Evolutionary conservation across 1,140 invertebrate species (phyloP).

Genomic region (Pogonus chalceus): DNA sequence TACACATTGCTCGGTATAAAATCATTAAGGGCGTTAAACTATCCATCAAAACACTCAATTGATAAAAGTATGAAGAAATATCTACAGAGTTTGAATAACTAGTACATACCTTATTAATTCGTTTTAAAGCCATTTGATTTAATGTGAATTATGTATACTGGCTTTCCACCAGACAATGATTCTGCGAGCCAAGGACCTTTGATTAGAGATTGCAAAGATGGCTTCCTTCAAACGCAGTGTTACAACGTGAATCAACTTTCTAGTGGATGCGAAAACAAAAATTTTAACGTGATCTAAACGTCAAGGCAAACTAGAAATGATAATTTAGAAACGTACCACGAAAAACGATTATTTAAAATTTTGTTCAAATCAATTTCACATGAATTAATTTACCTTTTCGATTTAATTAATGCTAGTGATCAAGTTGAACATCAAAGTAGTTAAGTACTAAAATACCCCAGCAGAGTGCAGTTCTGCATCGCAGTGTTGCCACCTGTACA

Average conservation of each 20-base stretch:
- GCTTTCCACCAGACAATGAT: slow-evolving; percentile 52
- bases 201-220: slow-evolving; percentile 56
- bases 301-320: not conserved
- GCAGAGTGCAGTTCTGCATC: too few relatives aligned
- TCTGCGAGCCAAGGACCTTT: slow-evolving; percentile 53
- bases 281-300: slow-evolving; percentile 2
- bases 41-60: slow-evolving; percentile 14
- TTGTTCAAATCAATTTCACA: not conserved
- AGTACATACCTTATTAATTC: slow-evolving; percentile 87
- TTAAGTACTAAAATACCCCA: not conserved
- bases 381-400: not conserved
- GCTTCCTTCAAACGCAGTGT: slow-evolving; percentile 50
- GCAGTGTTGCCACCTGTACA: not conserved
- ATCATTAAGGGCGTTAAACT: slow-evolving; percentile 42
- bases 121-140: slow-evolving; percentile 84
- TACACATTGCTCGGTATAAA: slow-evolving; percentile 37
- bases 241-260: slow-evolving; percentile 43
- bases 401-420: not conserved
- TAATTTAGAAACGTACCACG: not conserved
- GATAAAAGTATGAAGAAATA: not conserved
- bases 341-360: not conserved
- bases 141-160: slow-evolving; percentile 46
- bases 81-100: slow-evolving; percentile 18
- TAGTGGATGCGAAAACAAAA: slow-evolving; percentile 24
- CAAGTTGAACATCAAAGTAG: not conserved